Percentiles rank a stretch among this genome's conserved stretches.
phyloP scores from a whole-genome alignment of 2,113 vertebrate species.

The Leptobrachium ailaonicum region DNA sequence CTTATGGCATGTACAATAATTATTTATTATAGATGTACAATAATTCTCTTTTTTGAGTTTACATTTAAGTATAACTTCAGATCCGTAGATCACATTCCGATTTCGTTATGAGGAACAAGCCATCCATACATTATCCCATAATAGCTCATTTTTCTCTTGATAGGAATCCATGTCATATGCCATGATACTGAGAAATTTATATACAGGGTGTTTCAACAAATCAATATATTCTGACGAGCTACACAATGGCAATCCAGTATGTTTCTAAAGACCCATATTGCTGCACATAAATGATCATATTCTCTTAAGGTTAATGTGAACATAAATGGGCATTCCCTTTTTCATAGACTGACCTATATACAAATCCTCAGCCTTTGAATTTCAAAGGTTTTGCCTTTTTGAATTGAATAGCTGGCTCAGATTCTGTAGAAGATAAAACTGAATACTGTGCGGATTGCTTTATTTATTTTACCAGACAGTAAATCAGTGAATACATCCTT shows the following conservation, averaged over 20 bases:
- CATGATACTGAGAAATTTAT: too few relatives aligned
- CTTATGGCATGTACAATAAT: too few relatives aligned
- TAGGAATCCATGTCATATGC: not conserved
- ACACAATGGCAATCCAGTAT: too few relatives aligned
- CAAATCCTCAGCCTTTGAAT: slow-evolving; percentile 5
- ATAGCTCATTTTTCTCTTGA: not conserved
- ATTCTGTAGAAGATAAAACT: slow-evolving; percentile 15
- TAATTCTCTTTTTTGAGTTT: too few relatives aligned
- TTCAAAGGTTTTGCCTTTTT: slow-evolving; percentile 22
- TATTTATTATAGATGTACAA: too few relatives aligned
- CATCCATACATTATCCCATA: not conserved
- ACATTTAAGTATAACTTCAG: too few relatives aligned
- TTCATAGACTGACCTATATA: slow-evolving; percentile 16
- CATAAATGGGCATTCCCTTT: not conserved
- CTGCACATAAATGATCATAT: too few relatives aligned
- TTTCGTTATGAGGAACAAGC: too few relatives aligned
- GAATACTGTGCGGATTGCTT: slow-evolving; percentile 4
- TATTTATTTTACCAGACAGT: slow-evolving; percentile 9
- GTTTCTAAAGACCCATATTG: too few relatives aligned
- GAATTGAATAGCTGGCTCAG: slow-evolving; percentile 17
- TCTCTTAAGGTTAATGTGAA: not conserved
- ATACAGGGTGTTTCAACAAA: too few relatives aligned
- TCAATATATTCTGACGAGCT: too few relatives aligned
- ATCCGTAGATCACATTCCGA: too few relatives aligned
- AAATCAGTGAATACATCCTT: slow-evolving; percentile 20